Evolutionary conservation across 2,888 invertebrate genomes (phyloP).

Genomic region (Lamproptera curius): DNA sequence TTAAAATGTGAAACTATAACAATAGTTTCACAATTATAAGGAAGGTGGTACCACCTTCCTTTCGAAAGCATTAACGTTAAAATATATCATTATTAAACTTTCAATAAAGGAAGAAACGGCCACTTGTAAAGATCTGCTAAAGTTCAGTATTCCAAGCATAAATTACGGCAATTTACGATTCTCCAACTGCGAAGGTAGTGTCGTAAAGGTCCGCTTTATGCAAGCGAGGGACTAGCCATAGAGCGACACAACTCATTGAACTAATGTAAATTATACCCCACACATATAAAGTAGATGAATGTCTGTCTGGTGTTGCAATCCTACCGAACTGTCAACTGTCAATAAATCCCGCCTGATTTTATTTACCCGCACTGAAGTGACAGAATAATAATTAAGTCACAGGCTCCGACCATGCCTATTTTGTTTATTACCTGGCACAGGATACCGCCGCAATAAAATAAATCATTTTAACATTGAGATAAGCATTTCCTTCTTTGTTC

Average conservation of each 20-base stretch:
- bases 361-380: constrained; percentile 47
- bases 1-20: no score
- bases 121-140: constrained; percentile 13
- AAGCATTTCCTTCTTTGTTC: constrained; percentile 45
- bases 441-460: constrained; percentile 48
- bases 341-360: constrained; percentile 51
- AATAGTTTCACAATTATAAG: no score
- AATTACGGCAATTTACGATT: constrained; percentile 18
- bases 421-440: constrained; percentile 54
- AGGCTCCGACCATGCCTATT: constrained; percentile 43
- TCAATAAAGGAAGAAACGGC: background rate
- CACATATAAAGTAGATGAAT: constrained; percentile 20
- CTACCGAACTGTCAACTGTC: constrained; percentile 34
- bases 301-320: constrained; percentile 21
- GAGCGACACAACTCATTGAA: constrained; percentile 16
- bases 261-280: constrained; percentile 17
- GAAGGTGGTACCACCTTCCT: background rate
- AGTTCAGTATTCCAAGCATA: constrained; percentile 19
- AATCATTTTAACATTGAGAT: constrained; percentile 51
- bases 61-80: background rate
- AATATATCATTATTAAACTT: background rate
- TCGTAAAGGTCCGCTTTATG: constrained; percentile 20
- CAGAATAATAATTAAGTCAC: constrained; percentile 56
- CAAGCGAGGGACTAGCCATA: constrained; percentile 9
- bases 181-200: constrained; percentile 15